These are phyloP conservation scores for Ophonus ardosiacus DNA, from an alignment of 2,888 invertebrate species.

Conservation along the genomic window DNA sequence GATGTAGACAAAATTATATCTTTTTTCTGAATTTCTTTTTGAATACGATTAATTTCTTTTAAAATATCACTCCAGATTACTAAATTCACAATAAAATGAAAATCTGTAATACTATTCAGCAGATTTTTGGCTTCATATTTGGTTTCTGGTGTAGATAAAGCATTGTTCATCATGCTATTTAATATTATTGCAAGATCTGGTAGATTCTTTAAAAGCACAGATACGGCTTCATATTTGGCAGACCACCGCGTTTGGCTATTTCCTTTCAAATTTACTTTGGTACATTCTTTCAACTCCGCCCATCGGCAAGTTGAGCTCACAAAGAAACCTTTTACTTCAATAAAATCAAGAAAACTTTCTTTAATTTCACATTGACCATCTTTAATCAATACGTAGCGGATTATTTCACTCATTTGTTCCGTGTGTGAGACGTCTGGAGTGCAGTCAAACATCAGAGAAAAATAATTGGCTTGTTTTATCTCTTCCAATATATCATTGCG, in stretches of 20 bases:
- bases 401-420: conserved; percentile 70
- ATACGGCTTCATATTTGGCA: conserved; percentile 58
- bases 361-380: conserved; percentile 51
- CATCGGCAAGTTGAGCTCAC: no score
- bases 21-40: conserved; percentile 3
- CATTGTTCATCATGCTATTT: no score
- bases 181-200: conserved; percentile 54
- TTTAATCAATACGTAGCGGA: conserved; percentile 68
- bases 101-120: background rate
- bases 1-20: background rate
- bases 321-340: conserved; percentile 52
- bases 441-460: conserved; percentile 70
- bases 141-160: background rate
- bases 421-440: conserved; percentile 70
- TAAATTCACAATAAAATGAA: background rate
- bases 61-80: conserved; percentile 3
- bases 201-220: conserved; percentile 44
- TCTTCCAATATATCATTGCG: conserved; percentile 62
- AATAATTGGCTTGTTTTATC: conserved; percentile 68
- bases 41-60: background rate
- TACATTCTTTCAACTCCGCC: conserved; percentile 61
- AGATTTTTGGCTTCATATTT: background rate
- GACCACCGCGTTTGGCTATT: conserved; percentile 64
- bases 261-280: conserved; percentile 62
- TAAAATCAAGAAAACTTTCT: background rate